A percentile compares a stretch with the other conserved stretches of the same genome.
These are phyloP conservation scores for Bradypus variegatus DNA, from an alignment of 2,797 vertebrate species.

Conservation along the genomic window DNA sequence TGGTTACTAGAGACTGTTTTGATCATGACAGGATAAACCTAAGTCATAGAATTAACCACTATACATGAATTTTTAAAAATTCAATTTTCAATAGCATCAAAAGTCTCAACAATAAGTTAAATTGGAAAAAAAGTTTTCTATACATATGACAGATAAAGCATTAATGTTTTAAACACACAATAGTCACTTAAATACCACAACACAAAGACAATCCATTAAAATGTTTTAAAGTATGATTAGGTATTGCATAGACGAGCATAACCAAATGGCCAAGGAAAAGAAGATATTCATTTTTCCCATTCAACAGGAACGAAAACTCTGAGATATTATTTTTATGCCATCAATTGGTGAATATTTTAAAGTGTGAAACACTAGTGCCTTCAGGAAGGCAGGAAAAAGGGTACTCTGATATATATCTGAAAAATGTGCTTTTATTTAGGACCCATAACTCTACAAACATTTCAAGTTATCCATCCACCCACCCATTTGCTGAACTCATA, in stretches of 20 bases:
- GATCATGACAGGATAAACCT: neutral
- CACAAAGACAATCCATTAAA: neutral
- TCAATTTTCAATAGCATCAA: neutral
- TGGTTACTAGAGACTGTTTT: too few species aligned
- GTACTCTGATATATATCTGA: neutral
- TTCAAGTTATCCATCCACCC: neutral
- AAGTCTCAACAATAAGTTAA: neutral
- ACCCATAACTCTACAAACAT: neutral
- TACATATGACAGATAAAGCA: neutral
- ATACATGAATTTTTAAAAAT: neutral
- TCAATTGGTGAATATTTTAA: neutral
- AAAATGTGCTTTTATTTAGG: neutral
- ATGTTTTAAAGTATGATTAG: neutral
- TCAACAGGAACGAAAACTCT: neutral
- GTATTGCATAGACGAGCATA: neutral
- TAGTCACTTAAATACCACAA: neutral
- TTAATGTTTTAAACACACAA: neutral
- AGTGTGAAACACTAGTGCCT: neutral
- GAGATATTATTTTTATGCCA: neutral
- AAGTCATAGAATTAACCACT: neutral
- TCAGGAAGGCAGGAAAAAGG: neutral
- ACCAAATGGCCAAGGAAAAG: neutral
- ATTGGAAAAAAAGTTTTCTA: neutral
- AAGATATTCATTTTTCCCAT: neutral
- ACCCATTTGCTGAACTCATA: neutral